These are phyloP conservation scores for Lasiommata megera DNA, from an alignment of 2,888 invertebrate species.

Conservation along the genomic window DNA sequence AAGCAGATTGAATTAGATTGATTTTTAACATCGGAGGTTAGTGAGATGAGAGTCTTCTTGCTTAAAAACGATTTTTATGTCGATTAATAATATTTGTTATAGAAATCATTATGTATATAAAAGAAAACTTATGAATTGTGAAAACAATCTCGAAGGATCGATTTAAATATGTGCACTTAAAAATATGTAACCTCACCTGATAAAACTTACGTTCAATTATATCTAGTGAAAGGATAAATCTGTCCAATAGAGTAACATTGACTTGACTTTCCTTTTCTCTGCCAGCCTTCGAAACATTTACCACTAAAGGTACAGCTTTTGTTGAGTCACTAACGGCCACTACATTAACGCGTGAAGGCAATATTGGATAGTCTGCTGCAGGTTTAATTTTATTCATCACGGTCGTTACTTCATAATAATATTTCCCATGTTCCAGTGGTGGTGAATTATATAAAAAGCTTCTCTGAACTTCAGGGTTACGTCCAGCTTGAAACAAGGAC, in stretches of 20 bases:
- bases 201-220: constrained; percentile 47
- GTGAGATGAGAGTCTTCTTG: too few relatives aligned
- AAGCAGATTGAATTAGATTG: too few relatives aligned
- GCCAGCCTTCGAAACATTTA: not conserved
- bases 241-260: not conserved
- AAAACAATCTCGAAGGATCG: too few relatives aligned
- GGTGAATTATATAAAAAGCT: constrained; percentile 5
- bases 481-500: not conserved
- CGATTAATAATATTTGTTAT: too few relatives aligned
- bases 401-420: constrained; percentile 6
- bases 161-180: constrained; percentile 15
- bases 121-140: too few relatives aligned
- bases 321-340: not conserved
- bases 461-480: not conserved
- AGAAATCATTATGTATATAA: too few relatives aligned
- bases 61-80: too few relatives aligned
- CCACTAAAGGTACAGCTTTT: not conserved
- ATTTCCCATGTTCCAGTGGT: not conserved
- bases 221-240: constrained; percentile 37
- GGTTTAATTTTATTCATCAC: not conserved
- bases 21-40: too few relatives aligned
- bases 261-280: not conserved
- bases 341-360: not conserved
- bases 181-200: constrained; percentile 38
- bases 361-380: not conserved